Base-by-base conservation (phyloP, 2,888 invertebrate genomes). In the Morpho deidamia region DNA sequence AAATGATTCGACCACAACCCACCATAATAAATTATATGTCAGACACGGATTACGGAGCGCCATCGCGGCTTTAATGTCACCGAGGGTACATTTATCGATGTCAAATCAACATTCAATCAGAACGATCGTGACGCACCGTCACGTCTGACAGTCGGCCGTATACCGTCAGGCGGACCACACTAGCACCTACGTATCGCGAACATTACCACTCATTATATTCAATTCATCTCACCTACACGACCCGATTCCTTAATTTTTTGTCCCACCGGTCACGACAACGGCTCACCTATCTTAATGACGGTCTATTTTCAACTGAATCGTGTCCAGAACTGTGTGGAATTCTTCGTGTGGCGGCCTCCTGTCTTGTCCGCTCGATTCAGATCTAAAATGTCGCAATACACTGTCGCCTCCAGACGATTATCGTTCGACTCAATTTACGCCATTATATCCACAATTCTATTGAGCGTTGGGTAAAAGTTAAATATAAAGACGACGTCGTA, bases 261-360 rank as follows among this genome's bases (percentile, higher is more conserved):
- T 23, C 23, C 68, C 66, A 74, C 67, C 76, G 69, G 76, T 82
- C 80, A 81, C 80, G 81, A 81, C 79, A 79, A 76, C 72, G 68
- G 63, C 65, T 66, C 63, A 59, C 62, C 68, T 65, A 68, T 72
- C 72, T 72, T 82, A 81, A 81, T 76, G 81, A 80, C 74, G 74
- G 65, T 74, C 80, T 70, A 76, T 78, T 79, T 80, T 72, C 65
- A 70, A 74, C 70, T 71, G 71, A 74, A 76, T 77, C 71, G 74
- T 76, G 69, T 67, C 61, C 60, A 58, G 70, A 62, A 66, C 69
- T 70, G 68, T 68, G 65, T 67, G 69, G 72, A 71, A 74, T 74
- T 67, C 69, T 63, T 65, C 69, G 70, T 67, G 69, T 74, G 71
- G 65, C 69, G 67, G 69, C 70, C 70, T 73, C 66, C 70, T 65